These are phyloP conservation scores for Pogonocherus hispidulus DNA, from an alignment of 2,888 invertebrate species.

Conservation along the genomic window DNA sequence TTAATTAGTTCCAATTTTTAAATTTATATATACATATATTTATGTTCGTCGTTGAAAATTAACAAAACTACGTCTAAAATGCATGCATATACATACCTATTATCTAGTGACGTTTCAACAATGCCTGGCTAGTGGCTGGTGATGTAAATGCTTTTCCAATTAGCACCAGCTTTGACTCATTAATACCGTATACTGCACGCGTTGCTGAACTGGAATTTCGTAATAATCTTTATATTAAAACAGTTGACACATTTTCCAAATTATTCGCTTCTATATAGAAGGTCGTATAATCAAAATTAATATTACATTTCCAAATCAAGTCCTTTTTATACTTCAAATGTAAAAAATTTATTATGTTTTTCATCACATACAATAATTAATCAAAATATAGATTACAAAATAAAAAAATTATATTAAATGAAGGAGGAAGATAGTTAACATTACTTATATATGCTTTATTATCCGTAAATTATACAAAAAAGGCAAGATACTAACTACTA, in stretches of 20 bases:
- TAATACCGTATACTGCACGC: conserved; percentile 27
- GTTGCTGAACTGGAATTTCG: conserved; percentile 30
- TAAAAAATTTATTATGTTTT: not conserved
- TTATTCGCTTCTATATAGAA: conserved; percentile 6
- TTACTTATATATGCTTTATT: too few relatives aligned
- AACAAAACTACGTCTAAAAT: not conserved
- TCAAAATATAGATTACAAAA: not conserved
- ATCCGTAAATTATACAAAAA: too few relatives aligned
- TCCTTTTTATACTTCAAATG: not conserved
- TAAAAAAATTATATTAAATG: not conserved
- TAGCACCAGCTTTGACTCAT: conserved; percentile 50
- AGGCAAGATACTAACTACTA: too few relatives aligned
- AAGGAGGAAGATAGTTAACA: too few relatives aligned
- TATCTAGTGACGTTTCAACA: conserved; percentile 26
- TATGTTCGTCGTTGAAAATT: too few relatives aligned
- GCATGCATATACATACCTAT: not conserved
- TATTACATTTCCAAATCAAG: not conserved
- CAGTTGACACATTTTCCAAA: conserved; percentile 30
- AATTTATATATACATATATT: too few relatives aligned
- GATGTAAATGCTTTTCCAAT: conserved; percentile 50
- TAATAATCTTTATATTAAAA: conserved; percentile 34
- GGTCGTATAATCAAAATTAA: conserved; percentile 1
- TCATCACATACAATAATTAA: not conserved
- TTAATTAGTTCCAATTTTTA: too few relatives aligned
- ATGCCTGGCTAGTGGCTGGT: conserved; percentile 28